These are phyloP conservation scores for Megaptera novaeangliae DNA, from an alignment of 2,113 vertebrate species.

Conservation along the genomic window DNA sequence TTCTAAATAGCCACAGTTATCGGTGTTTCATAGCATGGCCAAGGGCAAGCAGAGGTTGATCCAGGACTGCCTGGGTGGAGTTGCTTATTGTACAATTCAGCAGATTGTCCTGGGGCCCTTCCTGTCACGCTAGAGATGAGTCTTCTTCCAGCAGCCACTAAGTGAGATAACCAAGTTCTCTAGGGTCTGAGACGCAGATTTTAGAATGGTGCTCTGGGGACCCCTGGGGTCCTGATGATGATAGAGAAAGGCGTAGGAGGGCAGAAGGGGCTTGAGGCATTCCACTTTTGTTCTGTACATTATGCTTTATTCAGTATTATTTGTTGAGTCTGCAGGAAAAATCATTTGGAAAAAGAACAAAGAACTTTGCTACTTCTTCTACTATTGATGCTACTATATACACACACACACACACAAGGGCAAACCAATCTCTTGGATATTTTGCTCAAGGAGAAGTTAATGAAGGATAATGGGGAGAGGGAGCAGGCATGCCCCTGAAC, in stretches of 20 bases:
- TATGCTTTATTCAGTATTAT: background rate
- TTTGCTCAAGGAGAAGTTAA: background rate
- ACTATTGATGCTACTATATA: background rate
- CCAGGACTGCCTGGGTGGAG: background rate
- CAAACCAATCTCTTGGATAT: background rate
- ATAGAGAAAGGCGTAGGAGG: background rate
- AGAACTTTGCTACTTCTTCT: background rate
- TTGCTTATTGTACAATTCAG: background rate
- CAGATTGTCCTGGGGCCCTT: background rate
- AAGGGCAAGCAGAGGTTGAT: background rate
- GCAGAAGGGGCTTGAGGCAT: background rate
- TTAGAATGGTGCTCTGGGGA: background rate
- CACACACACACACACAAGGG: too few relatives aligned
- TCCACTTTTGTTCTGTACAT: background rate
- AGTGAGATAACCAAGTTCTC: background rate
- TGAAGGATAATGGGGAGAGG: background rate
- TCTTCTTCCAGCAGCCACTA: background rate
- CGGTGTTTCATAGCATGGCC: background rate
- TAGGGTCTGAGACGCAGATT: background rate
- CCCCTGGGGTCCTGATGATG: background rate
- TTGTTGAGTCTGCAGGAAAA: background rate
- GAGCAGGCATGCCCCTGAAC: background rate
- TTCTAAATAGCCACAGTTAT: background rate
- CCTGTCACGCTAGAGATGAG: background rate
- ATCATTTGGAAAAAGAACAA: slow-evolving; percentile 1